phyloP scores from a whole-genome alignment of 2,113 vertebrate species.

The Onychostoma macrolepis region DNA sequence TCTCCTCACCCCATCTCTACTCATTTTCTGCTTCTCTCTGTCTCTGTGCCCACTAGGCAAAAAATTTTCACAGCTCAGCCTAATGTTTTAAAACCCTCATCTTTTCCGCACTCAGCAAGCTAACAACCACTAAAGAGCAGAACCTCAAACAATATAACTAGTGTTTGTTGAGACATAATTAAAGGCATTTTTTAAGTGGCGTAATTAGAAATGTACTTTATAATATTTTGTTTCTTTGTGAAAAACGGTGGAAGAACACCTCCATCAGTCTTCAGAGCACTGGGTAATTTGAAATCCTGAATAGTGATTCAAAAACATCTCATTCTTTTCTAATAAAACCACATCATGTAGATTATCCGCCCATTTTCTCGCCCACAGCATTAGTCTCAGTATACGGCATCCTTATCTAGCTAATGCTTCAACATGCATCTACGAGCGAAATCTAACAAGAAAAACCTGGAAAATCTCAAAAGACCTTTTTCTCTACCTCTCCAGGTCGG shows the following conservation, averaged over 20 bases:
- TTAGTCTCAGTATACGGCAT: neutral
- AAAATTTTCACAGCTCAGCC: constrained; percentile 19
- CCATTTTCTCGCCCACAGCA: constrained; percentile 16
- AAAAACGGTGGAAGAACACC: constrained; percentile 13
- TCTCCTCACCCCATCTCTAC: neutral
- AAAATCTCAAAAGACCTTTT: constrained; percentile 56
- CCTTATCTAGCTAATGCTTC: neutral
- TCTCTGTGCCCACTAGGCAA: constrained; percentile 31
- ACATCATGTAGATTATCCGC: constrained; percentile 8
- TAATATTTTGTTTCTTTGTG: neutral
- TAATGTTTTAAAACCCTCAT: constrained; percentile 19
- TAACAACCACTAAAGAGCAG: constrained; percentile 28
- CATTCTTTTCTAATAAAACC: constrained; percentile 24
- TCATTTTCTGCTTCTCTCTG: constrained; percentile 4
- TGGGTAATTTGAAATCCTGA: neutral
- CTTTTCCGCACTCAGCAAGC: neutral
- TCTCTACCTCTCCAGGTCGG: constrained; percentile 93
- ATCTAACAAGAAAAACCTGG: constrained; percentile 52
- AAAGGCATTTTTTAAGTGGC: neutral
- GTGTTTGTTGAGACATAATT: constrained; percentile 29
- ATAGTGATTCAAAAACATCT: constrained; percentile 11
- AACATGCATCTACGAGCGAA: constrained; percentile 28
- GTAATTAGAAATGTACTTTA: constrained; percentile 26
- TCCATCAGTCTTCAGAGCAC: constrained; percentile 17
- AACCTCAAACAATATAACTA: constrained; percentile 21